Conservation (phyloP, 1,140 invertebrate species). For the Platyscapa corneri region DNA sequence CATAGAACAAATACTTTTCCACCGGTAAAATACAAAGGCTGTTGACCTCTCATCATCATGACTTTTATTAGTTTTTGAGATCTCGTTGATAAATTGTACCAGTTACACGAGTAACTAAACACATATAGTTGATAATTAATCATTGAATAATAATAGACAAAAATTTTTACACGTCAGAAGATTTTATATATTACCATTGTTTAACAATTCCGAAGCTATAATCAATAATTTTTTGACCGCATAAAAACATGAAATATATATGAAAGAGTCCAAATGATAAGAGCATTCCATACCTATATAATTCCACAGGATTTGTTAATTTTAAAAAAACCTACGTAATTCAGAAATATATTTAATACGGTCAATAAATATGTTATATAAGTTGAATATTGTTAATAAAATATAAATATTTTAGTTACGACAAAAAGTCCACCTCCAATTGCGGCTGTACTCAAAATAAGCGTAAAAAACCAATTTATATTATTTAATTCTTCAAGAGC, state of each 20-base stretch:
- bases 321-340: slow-evolving; percentile 6
- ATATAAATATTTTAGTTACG: neutral
- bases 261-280: neutral
- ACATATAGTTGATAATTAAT: too few species aligned
- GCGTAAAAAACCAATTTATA: slow-evolving; percentile 23
- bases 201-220: neutral
- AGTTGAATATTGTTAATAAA: too few species aligned
- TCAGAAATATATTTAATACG: neutral
- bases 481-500: neutral
- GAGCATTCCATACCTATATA: neutral
- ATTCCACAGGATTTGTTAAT: neutral
- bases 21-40: neutral
- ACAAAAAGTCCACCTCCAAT: slow-evolving; percentile 1
- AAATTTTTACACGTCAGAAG: neutral
- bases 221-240: slow-evolving; percentile 38
- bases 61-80: slow-evolving; percentile 9
- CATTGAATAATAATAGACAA: neutral
- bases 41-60: slow-evolving; percentile 6
- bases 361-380: too few species aligned
- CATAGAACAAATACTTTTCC: slow-evolving; percentile 37
- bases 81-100: slow-evolving; percentile 36
- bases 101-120: slow-evolving; percentile 22
- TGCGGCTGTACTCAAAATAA: neutral
- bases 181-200: neutral
- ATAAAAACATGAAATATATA: slow-evolving; percentile 25